Percentiles rank a stretch among this genome's conserved stretches.
Evolutionary conservation across 2,888 invertebrate genomes (phyloP).

Genomic region (Drosophila fungiperda): DNA sequence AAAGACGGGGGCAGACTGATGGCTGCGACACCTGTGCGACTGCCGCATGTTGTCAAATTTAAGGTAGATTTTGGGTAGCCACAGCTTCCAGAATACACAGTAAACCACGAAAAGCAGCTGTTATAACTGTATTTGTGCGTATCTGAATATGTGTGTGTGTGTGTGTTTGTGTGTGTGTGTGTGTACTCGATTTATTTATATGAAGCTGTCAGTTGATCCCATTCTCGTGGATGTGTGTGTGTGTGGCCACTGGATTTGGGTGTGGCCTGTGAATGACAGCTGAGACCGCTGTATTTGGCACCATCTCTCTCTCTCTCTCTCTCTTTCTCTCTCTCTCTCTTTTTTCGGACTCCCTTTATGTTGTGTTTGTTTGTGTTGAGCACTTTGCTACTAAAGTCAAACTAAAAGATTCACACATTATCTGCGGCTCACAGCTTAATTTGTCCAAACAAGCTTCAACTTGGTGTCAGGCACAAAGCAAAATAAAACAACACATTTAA

Average conservation of each 20-base stretch:
- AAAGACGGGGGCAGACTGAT: neutral
- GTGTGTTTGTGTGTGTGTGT: slow-evolving; percentile 13
- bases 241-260: slow-evolving; percentile 12
- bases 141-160: neutral
- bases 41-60: slow-evolving; percentile 74
- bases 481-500: neutral
- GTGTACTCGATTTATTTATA: slow-evolving; percentile 68
- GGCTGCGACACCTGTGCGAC: slow-evolving; percentile 64
- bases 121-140: slow-evolving; percentile 9
- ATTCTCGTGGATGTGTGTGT: neutral
- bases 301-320: neutral
- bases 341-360: too few relatives aligned
- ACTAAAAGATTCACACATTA: slow-evolving; percentile 20
- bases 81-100: slow-evolving; percentile 44
- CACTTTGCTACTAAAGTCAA: slow-evolving; percentile 25
- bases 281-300: slow-evolving; percentile 47
- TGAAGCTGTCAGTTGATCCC: slow-evolving; percentile 68
- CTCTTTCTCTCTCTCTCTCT: neutral
- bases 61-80: slow-evolving; percentile 73
- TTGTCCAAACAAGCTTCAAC: neutral
- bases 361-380: slow-evolving; percentile 3
- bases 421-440: slow-evolving; percentile 10
- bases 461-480: neutral
- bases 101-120: slow-evolving; percentile 25
- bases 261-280: slow-evolving; percentile 68